Percentiles rank a stretch among this genome's conserved stretches.
phyloP scores from a whole-genome alignment of 2,797 vertebrate species.

The Pteronotus mesoamericanus region DNA sequence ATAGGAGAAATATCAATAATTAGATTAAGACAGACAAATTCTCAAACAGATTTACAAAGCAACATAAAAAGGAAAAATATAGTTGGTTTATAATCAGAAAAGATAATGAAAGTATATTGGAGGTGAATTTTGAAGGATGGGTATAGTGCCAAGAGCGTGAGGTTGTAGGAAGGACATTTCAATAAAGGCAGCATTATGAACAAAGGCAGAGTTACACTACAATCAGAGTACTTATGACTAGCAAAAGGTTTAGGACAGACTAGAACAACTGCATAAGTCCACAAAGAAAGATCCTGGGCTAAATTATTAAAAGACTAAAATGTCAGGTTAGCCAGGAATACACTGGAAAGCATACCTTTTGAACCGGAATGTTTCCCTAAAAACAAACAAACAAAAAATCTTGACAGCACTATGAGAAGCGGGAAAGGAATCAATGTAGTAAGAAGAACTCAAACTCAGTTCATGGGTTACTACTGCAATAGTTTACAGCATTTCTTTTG shows the following conservation, averaged over 20 bases:
- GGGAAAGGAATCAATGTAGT: background rate
- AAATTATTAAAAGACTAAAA: background rate
- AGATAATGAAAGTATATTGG: background rate
- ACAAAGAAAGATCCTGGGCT: background rate
- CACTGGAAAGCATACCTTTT: background rate
- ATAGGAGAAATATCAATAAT: conserved; percentile 13
- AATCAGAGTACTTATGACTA: background rate
- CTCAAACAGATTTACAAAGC: conserved; percentile 22
- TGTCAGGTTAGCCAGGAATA: background rate
- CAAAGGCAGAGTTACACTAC: background rate
- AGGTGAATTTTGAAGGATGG: conserved; percentile 4
- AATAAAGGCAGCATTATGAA: background rate
- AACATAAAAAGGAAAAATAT: background rate
- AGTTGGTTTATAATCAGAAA: background rate
- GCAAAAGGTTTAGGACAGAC: background rate
- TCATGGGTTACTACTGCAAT: background rate
- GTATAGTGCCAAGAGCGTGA: background rate
- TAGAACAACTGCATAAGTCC: background rate
- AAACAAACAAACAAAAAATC: background rate
- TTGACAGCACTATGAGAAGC: background rate
- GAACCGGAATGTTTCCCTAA: background rate
- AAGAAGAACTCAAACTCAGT: conserved; percentile 8
- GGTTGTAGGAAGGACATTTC: background rate
- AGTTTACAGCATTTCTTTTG: background rate
- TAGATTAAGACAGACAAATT: background rate